phyloP scores from a whole-genome alignment of 2,888 invertebrate genomes.

The Tetragonisca angustula region DNA sequence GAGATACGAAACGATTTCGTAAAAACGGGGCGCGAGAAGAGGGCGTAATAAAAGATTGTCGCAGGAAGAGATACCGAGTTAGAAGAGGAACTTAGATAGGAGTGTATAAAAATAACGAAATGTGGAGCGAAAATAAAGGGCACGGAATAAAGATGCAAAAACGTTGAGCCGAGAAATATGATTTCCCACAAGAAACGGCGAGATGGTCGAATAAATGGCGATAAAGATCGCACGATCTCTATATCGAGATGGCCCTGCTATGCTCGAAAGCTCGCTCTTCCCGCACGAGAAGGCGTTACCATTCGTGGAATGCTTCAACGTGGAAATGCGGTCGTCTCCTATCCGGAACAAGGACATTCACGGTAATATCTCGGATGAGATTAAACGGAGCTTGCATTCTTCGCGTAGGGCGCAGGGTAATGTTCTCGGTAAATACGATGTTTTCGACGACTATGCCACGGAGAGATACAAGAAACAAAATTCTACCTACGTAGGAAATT shows the following conservation, averaged over 20 bases:
- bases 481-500: slow-evolving; percentile 2
- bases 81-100: background rate
- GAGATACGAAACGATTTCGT: background rate
- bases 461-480: slow-evolving; percentile 27
- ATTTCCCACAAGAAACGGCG: slow-evolving; percentile 12
- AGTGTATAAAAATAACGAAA: background rate
- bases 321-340: slow-evolving; percentile 68
- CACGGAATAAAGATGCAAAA: slow-evolving; percentile 20
- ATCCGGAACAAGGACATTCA: slow-evolving; percentile 70
- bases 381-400: slow-evolving; percentile 72
- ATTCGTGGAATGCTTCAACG: slow-evolving; percentile 65
- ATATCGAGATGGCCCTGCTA: slow-evolving; percentile 33
- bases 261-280: slow-evolving; percentile 52
- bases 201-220: slow-evolving; percentile 37
- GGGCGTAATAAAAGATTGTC: background rate
- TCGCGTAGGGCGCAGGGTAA: slow-evolving; percentile 48
- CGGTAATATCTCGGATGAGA: slow-evolving; percentile 72
- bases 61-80: background rate
- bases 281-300: slow-evolving; percentile 55
- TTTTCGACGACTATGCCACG: slow-evolving; percentile 22
- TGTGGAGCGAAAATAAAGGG: background rate
- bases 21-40: background rate
- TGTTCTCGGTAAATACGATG: slow-evolving; percentile 63
- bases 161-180: slow-evolving; percentile 23
- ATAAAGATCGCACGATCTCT: slow-evolving; percentile 44